Evolutionary conservation across 2,888 invertebrate species (phyloP), one percentile per base, ranked within the genome.

Genomic region (Tipula lateralis): DNA sequence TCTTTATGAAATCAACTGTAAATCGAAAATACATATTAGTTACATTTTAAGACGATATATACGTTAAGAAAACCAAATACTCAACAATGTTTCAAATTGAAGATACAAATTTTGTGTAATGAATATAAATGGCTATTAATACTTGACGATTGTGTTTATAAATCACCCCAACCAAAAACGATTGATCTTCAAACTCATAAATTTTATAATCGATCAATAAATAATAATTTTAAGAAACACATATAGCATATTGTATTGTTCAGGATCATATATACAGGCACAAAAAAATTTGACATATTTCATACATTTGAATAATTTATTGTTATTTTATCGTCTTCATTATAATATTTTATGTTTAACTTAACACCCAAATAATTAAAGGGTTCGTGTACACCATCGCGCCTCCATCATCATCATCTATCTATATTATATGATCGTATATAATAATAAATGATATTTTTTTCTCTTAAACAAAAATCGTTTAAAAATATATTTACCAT

Each of bases 341-440:
- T 66, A 44, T 44, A n/a, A 44, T 44, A n/a, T 66, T 66, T 66
- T 24, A 66, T 66, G 66, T 66, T 66, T 9, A 66, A 66, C 66
- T 66, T 66, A 66, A 66, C 66, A 66, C 66, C 66, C 66, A 66
- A 66, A 66, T 66, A 66, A 66, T 66, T 66, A 66, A 66, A 66
- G 66, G 66, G 24, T 66, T 66, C 66, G 66, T 66, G 66, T 24
- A 66, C 9, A 66, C 24, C 12, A 66, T 66, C 24, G 66, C 66
- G 9, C 24, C 66, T 66, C 66, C 66, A 66, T 66, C 66, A 66
- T 66, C 66, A 66, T 66, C 66, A 66, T 66, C 66, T 24, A 66
- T 24, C 66, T 66, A 66, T 66, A 66, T 50, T 50, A 50, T 50
- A 50, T 12, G 44, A 50, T 50, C 44, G 39, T 44, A 44, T 44